Evolutionary conservation across 1,140 invertebrate species (phyloP), one percentile per base, ranked within the genome.

Genomic region (Cyclargus thomasi): DNA sequence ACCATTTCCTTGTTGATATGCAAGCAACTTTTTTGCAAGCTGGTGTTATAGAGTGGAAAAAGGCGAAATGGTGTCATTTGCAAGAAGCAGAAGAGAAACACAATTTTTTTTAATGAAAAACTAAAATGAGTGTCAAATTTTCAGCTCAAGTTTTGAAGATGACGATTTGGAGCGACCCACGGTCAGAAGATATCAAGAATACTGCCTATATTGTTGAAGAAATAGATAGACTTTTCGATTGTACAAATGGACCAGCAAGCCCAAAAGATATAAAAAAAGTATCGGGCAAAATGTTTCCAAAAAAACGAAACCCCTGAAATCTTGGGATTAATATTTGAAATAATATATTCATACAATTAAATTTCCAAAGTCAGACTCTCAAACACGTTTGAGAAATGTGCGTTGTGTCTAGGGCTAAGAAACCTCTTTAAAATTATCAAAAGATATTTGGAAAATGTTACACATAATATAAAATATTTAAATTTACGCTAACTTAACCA

Each of bases 91-190:
- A 62, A 75, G 65, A 73, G 65, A 71, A 76, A 73, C 36, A 66
- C 18, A 63, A 62, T 17, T 17, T 68, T 59, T 17, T 57, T 71
- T 69, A 22, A 53, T 71, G 39, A 36, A 57, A 55, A 53, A 17
- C 67, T 6, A 76, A 72, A 74, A 74, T 72, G 69, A 67, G 55
- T 22, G 73, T 76, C 0, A 74, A 76, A 47, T 55, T 65, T 14
- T 70, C 73, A 62, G 68, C 68, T 29, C 71, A 77, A 67, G 22
- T 73, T 17, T 53, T 73, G 63, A 75, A 70, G 67, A 23, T 75
- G 20, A 2, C 67, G 21, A 47, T 69, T 11, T 23, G 71, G 62
- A 67, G 3, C 0, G 53, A 47, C 22, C 53, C 36, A 53, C 29
- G 69, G 64, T 29, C 11, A 22, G 18, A 57, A 64, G 70, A 72